phyloP scores from a whole-genome alignment of 2,113 vertebrate species.

The Danio rerio region DNA sequence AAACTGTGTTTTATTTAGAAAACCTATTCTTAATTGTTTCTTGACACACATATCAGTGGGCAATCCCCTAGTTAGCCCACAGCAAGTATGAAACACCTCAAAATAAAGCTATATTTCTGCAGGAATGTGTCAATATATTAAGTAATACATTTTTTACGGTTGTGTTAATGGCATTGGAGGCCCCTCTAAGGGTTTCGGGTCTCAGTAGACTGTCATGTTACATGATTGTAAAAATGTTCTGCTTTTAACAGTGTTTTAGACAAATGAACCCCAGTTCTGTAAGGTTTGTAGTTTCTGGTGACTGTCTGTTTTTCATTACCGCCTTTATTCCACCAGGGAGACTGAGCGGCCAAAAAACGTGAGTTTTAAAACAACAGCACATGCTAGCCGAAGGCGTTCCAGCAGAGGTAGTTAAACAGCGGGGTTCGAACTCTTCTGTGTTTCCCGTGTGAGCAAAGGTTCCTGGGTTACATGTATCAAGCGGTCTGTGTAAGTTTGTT shows the following conservation, averaged over 20 bases:
- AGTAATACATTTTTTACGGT: slow-evolving; percentile 11
- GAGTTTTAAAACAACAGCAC: slow-evolving; percentile 35
- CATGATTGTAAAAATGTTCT: slow-evolving; percentile 38
- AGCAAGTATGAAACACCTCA: slow-evolving; percentile 25
- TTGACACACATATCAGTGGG: slow-evolving; percentile 11
- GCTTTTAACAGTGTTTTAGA: slow-evolving; percentile 26
- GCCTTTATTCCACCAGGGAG: background rate
- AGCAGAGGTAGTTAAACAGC: slow-evolving; percentile 31
- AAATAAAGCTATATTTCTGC: slow-evolving; percentile 17
- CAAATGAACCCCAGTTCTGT: slow-evolving; percentile 31
- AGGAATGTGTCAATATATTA: slow-evolving; percentile 16
- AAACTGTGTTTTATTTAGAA: slow-evolving; percentile 24
- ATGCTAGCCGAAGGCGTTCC: slow-evolving; percentile 16
- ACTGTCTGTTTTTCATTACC: slow-evolving; percentile 28
- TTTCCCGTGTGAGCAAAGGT: slow-evolving; percentile 22
- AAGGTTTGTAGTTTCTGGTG: slow-evolving; percentile 4
- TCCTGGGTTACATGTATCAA: slow-evolving; percentile 17
- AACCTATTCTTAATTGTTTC: slow-evolving; percentile 25
- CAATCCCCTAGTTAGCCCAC: slow-evolving; percentile 25
- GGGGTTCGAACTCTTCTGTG: background rate
- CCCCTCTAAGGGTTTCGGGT: slow-evolving; percentile 1
- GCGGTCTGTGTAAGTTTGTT: background rate
- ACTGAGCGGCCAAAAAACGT: background rate
- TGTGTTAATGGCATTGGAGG: slow-evolving; percentile 11
- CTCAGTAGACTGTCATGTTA: slow-evolving; percentile 30